phyloP scores from a whole-genome alignment of 2,888 invertebrate genomes.

The Campoplex nolae region DNA sequence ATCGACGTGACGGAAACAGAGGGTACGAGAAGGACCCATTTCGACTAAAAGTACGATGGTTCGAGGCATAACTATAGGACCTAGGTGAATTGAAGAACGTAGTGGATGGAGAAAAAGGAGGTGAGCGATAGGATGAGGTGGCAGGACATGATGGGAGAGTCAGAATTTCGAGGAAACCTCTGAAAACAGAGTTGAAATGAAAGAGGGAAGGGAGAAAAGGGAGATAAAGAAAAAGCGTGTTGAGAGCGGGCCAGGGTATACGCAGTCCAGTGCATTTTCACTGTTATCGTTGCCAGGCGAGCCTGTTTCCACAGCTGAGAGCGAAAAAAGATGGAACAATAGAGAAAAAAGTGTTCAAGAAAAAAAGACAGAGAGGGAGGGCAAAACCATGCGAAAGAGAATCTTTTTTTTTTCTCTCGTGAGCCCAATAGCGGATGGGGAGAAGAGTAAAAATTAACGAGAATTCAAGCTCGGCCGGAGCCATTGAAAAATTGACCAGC shows the following conservation, averaged over 20 bases:
- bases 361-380: constrained; percentile 15
- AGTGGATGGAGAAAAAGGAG: constrained; percentile 49
- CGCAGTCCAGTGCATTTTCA: constrained; percentile 82
- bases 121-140: constrained; percentile 52
- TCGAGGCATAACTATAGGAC: constrained; percentile 39
- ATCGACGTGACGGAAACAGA: constrained; percentile 72
- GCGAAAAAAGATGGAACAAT: constrained; percentile 76
- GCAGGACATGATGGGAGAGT: constrained; percentile 42
- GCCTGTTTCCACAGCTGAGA: constrained; percentile 73
- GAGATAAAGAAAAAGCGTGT: constrained; percentile 59
- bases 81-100: constrained; percentile 39
- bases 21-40: constrained; percentile 47
- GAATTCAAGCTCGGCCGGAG: constrained; percentile 83
- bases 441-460: constrained; percentile 84
- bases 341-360: constrained; percentile 61
- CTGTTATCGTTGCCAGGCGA: constrained; percentile 81
- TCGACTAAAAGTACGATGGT: constrained; percentile 36
- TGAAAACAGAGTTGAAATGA: constrained; percentile 50
- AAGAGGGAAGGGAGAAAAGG: constrained; percentile 16
- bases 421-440: constrained; percentile 79
- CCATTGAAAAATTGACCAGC: constrained; percentile 83
- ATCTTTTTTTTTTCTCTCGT: constrained; percentile 25
- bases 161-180: constrained; percentile 58
- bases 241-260: constrained; percentile 68
- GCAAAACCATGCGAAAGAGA: constrained; percentile 19